A percentile compares a stretch with the other conserved stretches of the same genome.
These are phyloP conservation scores for Chloroceryle inda DNA, from an alignment of 2,797 vertebrate genomes.

Conservation along the genomic window DNA sequence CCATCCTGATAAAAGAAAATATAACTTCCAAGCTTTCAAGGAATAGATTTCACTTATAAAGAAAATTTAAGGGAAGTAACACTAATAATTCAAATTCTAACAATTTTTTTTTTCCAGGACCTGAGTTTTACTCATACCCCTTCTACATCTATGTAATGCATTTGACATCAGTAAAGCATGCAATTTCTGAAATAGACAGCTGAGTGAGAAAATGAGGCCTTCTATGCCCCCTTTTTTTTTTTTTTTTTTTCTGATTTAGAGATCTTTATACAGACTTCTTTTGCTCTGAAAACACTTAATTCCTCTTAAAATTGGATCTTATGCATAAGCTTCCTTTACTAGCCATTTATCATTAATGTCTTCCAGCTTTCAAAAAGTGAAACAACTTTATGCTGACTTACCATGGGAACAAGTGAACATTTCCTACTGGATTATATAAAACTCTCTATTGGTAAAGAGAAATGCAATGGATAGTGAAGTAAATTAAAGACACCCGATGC, in stretches of 20 bases:
- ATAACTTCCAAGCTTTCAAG: neutral
- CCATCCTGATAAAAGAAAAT: neutral
- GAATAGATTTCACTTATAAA: neutral
- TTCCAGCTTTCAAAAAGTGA: neutral
- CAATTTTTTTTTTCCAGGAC: neutral
- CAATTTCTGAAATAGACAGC: neutral
- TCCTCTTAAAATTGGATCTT: neutral
- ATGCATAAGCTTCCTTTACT: neutral
- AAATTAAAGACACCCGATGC: neutral
- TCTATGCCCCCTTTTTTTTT: neutral
- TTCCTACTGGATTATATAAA: neutral
- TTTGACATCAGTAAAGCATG: neutral
- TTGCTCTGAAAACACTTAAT: neutral
- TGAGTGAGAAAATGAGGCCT: neutral
- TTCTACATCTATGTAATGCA: neutral
- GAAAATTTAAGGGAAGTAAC: neutral
- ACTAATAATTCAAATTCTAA: neutral
- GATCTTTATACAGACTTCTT: neutral
- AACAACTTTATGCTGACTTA: neutral
- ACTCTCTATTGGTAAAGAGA: neutral
- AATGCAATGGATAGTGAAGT: neutral
- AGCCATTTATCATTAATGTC: neutral
- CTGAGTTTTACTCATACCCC: neutral
- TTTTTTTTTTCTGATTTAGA: neutral
- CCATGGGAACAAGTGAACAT: neutral